Evolutionary conservation across 1,140 invertebrate species (phyloP).

Genomic region (Macrotrachela quadricornifera): DNA sequence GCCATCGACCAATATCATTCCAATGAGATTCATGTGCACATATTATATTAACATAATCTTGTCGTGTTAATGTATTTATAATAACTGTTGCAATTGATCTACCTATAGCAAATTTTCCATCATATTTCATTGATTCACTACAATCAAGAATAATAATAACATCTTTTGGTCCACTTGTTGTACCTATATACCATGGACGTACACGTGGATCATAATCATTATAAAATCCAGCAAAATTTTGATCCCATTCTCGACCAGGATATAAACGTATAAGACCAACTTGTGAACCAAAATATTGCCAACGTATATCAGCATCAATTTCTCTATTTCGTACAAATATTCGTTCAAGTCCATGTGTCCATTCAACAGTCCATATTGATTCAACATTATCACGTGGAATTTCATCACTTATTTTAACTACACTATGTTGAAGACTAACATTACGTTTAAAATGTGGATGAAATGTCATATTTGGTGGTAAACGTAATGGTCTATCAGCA

Average conservation of each 20-base stretch:
- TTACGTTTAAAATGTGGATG: slow-evolving; percentile 30
- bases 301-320: slow-evolving; percentile 21
- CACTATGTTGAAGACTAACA: slow-evolving; percentile 22
- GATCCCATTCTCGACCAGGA: slow-evolving; percentile 31
- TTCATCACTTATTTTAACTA: slow-evolving; percentile 32
- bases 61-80: slow-evolving; percentile 31
- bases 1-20: slow-evolving; percentile 23
- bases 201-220: slow-evolving; percentile 32
- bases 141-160: slow-evolving; percentile 32
- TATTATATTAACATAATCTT: slow-evolving; percentile 32
- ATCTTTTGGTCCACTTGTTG: slow-evolving; percentile 32
- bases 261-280: slow-evolving; percentile 27
- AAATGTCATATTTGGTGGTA: slow-evolving; percentile 22
- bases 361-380: slow-evolving; percentile 24
- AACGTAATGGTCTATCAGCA: slow-evolving; percentile 27
- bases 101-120: slow-evolving; percentile 28
- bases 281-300: slow-evolving; percentile 33
- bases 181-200: slow-evolving; percentile 32
- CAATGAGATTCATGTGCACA: slow-evolving; percentile 32
- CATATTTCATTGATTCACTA: slow-evolving; percentile 25
- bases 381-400: slow-evolving; percentile 24
- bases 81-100: slow-evolving; percentile 30
- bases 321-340: slow-evolving; percentile 22
- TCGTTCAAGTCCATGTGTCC: slow-evolving; percentile 22
- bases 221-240: slow-evolving; percentile 33